phyloP scores from a whole-genome alignment of 2,113 vertebrate species.

The Clinocottus analis region DNA sequence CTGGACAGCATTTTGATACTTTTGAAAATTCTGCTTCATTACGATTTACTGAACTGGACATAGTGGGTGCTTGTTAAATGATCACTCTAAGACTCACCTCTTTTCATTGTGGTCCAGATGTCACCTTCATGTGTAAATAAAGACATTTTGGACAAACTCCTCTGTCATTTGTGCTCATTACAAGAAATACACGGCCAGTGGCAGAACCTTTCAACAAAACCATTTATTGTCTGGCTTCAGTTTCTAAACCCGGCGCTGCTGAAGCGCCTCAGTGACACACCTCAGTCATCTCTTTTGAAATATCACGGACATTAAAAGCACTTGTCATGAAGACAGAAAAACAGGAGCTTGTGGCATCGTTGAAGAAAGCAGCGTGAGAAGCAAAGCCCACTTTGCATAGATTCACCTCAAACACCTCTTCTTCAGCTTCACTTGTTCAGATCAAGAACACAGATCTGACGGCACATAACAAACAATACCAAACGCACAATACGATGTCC shows the following conservation, averaged over 20 bases:
- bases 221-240: constrained; percentile 66
- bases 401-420: constrained; percentile 14
- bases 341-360: constrained; percentile 23
- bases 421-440: constrained; percentile 23
- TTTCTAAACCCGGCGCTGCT: constrained; percentile 44
- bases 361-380: constrained; percentile 23
- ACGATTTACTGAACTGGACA: too few species aligned
- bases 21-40: not conserved
- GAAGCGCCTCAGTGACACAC: not conserved
- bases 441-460: constrained; percentile 66
- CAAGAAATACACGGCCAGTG: constrained; percentile 43
- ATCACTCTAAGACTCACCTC: not conserved
- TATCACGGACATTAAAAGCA: constrained; percentile 22
- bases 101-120: constrained; percentile 28
- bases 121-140: constrained; percentile 55
- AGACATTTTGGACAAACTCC: constrained; percentile 23
- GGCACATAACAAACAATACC: constrained; percentile 64
- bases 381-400: constrained; percentile 66
- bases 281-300: not conserved
- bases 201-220: constrained; percentile 37
- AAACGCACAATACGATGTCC: constrained; percentile 60
- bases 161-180: not conserved
- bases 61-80: too few species aligned
- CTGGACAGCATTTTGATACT: not conserved
- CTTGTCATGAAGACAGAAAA: constrained; percentile 28